phyloP scores from a whole-genome alignment of 2,797 vertebrate species.

The Anguilla anguilla region DNA sequence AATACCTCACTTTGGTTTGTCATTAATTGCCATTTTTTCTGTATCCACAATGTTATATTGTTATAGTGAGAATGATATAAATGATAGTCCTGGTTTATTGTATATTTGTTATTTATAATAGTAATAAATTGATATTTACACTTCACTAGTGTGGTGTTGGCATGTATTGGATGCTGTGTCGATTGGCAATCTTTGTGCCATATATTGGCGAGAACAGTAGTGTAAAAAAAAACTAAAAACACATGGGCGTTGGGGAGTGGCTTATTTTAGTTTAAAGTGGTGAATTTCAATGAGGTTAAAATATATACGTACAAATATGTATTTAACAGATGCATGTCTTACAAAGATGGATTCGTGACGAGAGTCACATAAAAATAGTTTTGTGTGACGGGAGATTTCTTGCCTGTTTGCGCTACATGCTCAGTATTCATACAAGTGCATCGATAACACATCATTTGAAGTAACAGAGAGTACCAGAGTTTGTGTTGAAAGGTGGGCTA shows the following conservation, averaged over 20 bases:
- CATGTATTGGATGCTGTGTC: not conserved
- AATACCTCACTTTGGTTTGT: not conserved
- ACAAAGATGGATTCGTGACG: not conserved
- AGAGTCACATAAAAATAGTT: not conserved
- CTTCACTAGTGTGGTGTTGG: not conserved
- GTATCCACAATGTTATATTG: not conserved
- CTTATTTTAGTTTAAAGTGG: not conserved
- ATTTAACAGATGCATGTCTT: not conserved
- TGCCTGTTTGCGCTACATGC: not conserved
- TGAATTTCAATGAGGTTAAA: not conserved
- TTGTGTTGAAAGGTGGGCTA: not conserved
- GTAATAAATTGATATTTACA: conserved; percentile 21
- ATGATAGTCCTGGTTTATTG: conserved; percentile 1
- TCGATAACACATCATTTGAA: not conserved
- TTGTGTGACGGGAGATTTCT: not conserved
- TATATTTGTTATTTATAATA: conserved; percentile 15
- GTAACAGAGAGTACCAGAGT: not conserved
- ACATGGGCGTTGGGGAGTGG: not conserved
- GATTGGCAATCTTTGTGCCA: not conserved
- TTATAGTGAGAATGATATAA: not conserved
- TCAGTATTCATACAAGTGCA: not conserved
- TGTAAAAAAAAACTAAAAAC: not conserved
- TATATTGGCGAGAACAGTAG: not conserved
- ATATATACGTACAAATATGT: no score
- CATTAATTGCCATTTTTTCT: not conserved